A percentile compares a stretch with the other conserved stretches of the same genome.
Conservation (phyloP, 1,140 invertebrate genomes). For the Tribolium castaneum region DNA sequence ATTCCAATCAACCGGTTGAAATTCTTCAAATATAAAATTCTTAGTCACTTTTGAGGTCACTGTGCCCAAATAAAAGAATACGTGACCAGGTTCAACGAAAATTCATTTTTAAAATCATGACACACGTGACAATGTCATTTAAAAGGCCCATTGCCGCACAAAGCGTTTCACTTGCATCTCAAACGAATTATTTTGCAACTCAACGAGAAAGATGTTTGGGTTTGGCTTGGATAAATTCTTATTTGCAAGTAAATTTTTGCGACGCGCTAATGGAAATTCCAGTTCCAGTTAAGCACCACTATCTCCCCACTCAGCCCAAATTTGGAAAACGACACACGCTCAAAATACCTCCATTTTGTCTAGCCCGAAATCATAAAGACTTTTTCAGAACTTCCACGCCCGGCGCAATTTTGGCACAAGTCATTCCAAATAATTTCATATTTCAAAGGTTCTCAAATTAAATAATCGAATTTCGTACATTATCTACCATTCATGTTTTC, state of each 20-base stretch:
- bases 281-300: background rate
- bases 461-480: too few relatives aligned
- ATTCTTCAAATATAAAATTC: background rate
- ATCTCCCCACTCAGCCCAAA: too few relatives aligned
- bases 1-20: background rate
- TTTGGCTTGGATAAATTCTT: background rate
- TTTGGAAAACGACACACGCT: too few relatives aligned
- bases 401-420: too few relatives aligned
- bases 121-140: background rate
- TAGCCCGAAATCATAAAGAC: too few relatives aligned
- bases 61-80: slow-evolving; percentile 33
- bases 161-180: background rate
- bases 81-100: slow-evolving; percentile 14
- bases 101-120: slow-evolving; percentile 1
- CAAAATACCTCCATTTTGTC: too few relatives aligned
- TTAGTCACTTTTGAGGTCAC: slow-evolving; percentile 13
- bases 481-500: too few relatives aligned
- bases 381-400: too few relatives aligned
- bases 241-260: background rate
- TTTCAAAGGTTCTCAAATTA: too few relatives aligned
- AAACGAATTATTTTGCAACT: background rate
- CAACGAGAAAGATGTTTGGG: background rate
- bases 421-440: too few relatives aligned
- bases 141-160: background rate
- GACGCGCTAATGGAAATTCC: background rate